Evolutionary conservation across 2,113 vertebrate species (phyloP).

Genomic region (Hemiscyllium ocellatum): DNA sequence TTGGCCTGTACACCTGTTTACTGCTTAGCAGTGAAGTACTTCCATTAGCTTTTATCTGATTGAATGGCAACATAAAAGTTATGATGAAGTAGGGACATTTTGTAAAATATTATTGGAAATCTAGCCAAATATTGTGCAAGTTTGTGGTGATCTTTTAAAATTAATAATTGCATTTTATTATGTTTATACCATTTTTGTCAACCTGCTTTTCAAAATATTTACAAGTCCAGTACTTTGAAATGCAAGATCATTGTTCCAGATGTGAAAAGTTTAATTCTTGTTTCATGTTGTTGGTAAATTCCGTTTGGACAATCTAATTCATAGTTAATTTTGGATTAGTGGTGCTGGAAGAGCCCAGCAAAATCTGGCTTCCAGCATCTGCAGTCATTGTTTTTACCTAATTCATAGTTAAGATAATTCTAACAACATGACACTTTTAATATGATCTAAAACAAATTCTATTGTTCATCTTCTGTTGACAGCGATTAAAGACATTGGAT

Average conservation of each 20-base stretch:
- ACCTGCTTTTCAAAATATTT: not conserved
- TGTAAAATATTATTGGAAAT: not conserved
- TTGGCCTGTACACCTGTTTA: conserved; percentile 78
- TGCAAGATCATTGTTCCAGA: not conserved
- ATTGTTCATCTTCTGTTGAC: not conserved
- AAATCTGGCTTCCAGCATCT: too few species aligned
- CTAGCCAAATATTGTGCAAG: not conserved
- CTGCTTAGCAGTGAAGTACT: conserved; percentile 68
- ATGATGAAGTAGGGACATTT: conserved; percentile 52
- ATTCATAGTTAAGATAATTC: not conserved
- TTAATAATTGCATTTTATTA: not conserved
- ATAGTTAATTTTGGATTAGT: too few species aligned
- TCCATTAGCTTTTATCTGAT: conserved; percentile 67
- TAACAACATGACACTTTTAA: not conserved
- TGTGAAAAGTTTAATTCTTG: not conserved
- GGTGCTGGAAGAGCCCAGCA: too few species aligned
- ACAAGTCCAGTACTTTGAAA: not conserved
- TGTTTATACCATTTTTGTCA: not conserved
- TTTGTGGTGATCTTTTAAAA: not conserved
- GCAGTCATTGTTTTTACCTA: too few species aligned
- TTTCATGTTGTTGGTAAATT: not conserved
- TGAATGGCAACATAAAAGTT: conserved; percentile 58
- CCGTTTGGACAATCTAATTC: not conserved
- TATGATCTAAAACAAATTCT: not conserved
- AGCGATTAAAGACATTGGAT: not conserved